Evolutionary conservation across 2,113 vertebrate genomes (phyloP).

Genomic region (Hyperopisus bebe): DNA sequence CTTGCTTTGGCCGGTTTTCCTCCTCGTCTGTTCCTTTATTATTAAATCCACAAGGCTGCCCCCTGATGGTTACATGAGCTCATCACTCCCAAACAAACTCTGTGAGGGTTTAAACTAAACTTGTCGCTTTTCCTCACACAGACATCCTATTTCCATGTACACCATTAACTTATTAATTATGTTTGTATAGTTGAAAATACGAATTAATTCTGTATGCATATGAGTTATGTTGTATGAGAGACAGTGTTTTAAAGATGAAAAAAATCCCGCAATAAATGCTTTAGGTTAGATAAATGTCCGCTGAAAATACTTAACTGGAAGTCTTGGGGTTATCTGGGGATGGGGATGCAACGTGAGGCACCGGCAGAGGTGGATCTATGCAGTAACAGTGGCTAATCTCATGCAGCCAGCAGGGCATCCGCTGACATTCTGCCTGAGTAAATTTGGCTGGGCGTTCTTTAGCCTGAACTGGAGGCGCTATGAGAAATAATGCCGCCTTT

Average conservation of each 20-base stretch:
- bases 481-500: not conserved
- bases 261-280: not conserved
- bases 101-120: not conserved
- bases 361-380: not conserved
- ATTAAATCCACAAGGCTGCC: not conserved
- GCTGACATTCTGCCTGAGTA: not conserved
- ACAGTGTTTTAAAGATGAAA: not conserved
- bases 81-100: not conserved
- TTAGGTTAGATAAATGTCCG: not conserved
- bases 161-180: not conserved
- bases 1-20: not conserved
- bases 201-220: not conserved
- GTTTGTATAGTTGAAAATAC: not conserved
- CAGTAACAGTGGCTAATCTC: not conserved
- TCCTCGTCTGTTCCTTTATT: not conserved
- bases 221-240: not conserved
- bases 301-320: not conserved
- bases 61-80: not conserved
- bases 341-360: not conserved
- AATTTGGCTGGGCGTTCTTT: not conserved
- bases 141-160: not conserved
- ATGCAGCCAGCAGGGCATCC: not conserved
- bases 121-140: not conserved
- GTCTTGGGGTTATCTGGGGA: not conserved
- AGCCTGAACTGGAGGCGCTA: not conserved